Percentiles rank a stretch among this genome's conserved stretches.
These are phyloP conservation scores for Tragelaphus buxtoni DNA, from an alignment of 2,113 vertebrate species.

Conservation along the genomic window DNA sequence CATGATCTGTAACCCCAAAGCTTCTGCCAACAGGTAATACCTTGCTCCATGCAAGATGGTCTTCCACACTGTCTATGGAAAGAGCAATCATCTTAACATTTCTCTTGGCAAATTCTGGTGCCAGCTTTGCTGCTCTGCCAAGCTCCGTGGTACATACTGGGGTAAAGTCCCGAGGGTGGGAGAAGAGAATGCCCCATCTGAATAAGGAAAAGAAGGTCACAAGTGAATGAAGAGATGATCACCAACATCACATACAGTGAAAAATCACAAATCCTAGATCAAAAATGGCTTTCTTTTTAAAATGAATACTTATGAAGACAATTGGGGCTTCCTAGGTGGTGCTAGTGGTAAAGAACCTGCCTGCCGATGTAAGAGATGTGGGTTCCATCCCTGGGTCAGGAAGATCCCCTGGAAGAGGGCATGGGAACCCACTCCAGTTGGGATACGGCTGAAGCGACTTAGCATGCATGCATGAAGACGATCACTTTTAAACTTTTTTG, in stretches of 20 bases:
- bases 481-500: not conserved
- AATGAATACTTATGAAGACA: not conserved
- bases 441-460: not conserved
- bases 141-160: conserved; percentile 98
- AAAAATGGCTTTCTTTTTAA: not conserved
- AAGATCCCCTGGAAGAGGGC: not conserved
- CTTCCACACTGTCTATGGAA: conserved; percentile 93
- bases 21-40: conserved; percentile 67
- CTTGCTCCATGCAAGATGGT: conserved; percentile 94
- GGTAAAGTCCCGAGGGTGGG: conserved; percentile 95
- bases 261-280: not conserved
- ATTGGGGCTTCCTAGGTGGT: not conserved
- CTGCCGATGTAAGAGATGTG: not conserved
- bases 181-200: conserved; percentile 98
- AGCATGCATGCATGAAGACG: not conserved
- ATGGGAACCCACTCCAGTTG: not conserved
- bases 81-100: conserved; percentile 95
- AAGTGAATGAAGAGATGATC: not conserved
- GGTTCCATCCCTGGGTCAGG: not conserved
- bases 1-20: not conserved
- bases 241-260: not conserved
- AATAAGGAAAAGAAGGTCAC: conserved; percentile 15
- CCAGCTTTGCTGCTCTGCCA: conserved; percentile 87
- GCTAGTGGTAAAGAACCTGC: not conserved
- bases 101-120: conserved; percentile 89